Conservation (phyloP, 2,113 vertebrate genomes). For the Rhinopomastus cyanomelas region DNA sequence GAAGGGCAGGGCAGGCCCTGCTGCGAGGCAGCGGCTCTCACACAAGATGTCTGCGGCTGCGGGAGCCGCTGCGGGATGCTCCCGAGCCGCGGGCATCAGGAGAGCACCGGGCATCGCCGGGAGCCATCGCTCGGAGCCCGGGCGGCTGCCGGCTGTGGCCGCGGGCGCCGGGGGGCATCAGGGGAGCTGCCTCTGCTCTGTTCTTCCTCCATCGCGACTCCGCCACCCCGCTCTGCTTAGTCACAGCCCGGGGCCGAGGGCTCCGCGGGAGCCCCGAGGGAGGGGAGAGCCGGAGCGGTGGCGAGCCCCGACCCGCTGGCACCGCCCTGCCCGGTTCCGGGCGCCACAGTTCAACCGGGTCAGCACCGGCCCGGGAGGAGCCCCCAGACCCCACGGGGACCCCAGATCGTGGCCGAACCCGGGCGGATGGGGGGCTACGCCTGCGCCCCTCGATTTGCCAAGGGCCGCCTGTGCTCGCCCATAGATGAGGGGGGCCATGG, state of each 20-base stretch:
- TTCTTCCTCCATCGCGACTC: conserved; percentile 33
- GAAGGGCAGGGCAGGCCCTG: neutral
- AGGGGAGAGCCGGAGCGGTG: neutral
- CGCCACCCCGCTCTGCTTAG: neutral
- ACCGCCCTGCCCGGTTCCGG: neutral
- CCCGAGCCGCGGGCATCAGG: neutral
- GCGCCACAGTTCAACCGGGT: neutral
- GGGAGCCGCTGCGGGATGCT: neutral
- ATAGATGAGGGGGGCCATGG: no score
- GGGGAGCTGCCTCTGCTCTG: conserved; percentile 5
- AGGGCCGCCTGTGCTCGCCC: no score
- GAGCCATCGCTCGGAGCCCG: neutral
- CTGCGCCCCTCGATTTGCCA: neutral
- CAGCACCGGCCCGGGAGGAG: neutral
- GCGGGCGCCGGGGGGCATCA: neutral
- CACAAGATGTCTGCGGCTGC: conserved; percentile 21
- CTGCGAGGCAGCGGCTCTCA: neutral
- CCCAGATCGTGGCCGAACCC: neutral
- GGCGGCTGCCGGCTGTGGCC: neutral
- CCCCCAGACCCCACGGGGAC: neutral
- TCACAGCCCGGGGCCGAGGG: neutral
- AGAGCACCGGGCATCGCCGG: neutral
- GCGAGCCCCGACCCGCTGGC: neutral
- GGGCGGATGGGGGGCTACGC: neutral
- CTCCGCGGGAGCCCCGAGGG: neutral